Conservation (phyloP, 2,113 vertebrate species). For the Rissa tridactyla region DNA sequence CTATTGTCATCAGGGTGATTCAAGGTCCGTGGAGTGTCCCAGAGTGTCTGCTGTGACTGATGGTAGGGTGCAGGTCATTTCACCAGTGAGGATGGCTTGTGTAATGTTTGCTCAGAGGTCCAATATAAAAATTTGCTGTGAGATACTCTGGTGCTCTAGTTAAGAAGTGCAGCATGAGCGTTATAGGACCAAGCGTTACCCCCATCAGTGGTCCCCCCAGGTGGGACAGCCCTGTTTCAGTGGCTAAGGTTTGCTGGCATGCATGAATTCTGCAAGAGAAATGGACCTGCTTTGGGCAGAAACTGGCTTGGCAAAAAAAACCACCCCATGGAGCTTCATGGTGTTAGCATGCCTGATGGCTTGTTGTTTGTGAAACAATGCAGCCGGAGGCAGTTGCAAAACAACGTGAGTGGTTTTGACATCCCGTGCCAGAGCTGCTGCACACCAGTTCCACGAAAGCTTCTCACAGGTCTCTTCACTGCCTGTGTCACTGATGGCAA, state of each 20-base stretch:
- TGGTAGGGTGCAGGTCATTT: neutral
- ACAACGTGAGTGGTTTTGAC: neutral
- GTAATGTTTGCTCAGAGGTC: neutral
- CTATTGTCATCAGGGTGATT: neutral
- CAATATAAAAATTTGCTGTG: neutral
- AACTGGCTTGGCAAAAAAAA: neutral
- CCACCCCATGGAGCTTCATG: neutral
- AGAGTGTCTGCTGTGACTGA: neutral
- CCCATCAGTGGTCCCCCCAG: neutral
- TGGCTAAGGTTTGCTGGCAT: neutral
- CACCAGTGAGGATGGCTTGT: neutral
- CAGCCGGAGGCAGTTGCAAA: neutral
- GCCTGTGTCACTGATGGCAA: fast-evolving
- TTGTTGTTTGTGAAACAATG: neutral
- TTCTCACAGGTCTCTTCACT: fast-evolving
- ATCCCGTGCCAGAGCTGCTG: neutral
- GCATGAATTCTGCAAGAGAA: neutral
- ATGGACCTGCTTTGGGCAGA: neutral
- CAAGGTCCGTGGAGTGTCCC: neutral
- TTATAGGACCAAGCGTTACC: neutral
- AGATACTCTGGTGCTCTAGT: neutral
- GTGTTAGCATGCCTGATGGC: neutral
- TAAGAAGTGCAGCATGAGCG: fast-evolving
- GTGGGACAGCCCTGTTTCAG: neutral
- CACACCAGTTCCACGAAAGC: neutral